Base-by-base conservation (phyloP, 1,140 invertebrate species). In the Zeugodacus cucurbitae region DNA sequence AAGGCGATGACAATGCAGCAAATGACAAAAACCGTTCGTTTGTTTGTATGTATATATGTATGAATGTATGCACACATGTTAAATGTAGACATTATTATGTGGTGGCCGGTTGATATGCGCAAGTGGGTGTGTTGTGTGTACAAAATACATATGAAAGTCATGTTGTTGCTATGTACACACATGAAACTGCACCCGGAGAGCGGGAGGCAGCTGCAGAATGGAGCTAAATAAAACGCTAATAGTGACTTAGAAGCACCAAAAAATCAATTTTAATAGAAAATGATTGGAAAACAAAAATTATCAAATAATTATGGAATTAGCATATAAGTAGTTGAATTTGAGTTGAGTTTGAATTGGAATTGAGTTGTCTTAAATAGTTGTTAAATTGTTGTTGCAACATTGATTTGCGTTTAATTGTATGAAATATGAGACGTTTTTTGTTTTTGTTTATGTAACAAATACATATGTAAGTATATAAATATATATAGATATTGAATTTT, bases 301-400 rank as follows among this genome's bases (percentile, higher is more conserved):
- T 32, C 3, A 26, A 4, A 14, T 67, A 4, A 10, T n/a, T 82
- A 82, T 82, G 74, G 4, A 82, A 8, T 48, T 82, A 29, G 74
- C 26, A 82, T 48, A 17, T 48, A 82, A 14, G 7, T 82, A 26
- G 6, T n/a, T 17, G 32, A 70, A 37, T 17, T 62, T 48, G 74
- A 82, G 11, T 82, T 82, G 74, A 48, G 6, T 48, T 62, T 82
- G 74, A 82, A 48, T 82, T 67, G n/a, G 74, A 82, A 48, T 82
- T 67, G n/a, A 32, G 14, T 67, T 48, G 8, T 74, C 22, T 17
- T 41, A 74, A 74, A 74, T 14, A 67, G 14, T 67, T 67, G 10
- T 37, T 37, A 34, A 67, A 4, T 67, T 67, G 10, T 37, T 37
- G 67, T 41, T 74, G 32, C 17, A 74, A 74, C 34, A 74, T 32